phyloP scores from a whole-genome alignment of 2,797 vertebrate species.

The Enteromius paludinosus region DNA sequence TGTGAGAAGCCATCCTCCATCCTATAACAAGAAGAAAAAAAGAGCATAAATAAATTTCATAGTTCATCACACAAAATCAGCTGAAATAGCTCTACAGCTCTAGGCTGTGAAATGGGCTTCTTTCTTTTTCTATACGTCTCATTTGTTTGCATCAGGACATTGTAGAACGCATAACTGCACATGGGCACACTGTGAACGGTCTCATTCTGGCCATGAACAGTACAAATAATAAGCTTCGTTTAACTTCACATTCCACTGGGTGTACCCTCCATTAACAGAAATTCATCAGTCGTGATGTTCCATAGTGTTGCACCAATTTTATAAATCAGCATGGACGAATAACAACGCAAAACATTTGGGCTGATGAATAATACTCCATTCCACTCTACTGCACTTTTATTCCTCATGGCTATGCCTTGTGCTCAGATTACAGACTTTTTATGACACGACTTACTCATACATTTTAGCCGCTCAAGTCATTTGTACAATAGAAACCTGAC shows the following conservation, averaged over 20 bases:
- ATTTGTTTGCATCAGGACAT: neutral
- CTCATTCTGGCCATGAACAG: neutral
- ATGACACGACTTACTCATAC: neutral
- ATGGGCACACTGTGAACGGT: neutral
- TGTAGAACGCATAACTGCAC: neutral
- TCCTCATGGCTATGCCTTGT: neutral
- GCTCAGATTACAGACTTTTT: conserved; percentile 11
- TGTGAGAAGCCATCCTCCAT: conserved; percentile 27
- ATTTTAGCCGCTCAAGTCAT: neutral
- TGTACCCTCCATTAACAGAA: neutral
- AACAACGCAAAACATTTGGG: neutral
- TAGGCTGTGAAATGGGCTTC: neutral
- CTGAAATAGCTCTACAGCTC: neutral
- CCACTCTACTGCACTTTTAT: neutral
- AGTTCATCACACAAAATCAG: conserved; percentile 5
- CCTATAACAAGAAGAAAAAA: conserved; percentile 21
- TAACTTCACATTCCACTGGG: neutral
- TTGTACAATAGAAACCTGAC: neutral
- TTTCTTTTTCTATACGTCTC: too few species aligned
- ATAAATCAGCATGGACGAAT: neutral
- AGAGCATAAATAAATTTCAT: neutral
- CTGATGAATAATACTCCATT: conserved; percentile 22
- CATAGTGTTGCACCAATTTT: neutral
- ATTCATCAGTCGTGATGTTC: neutral
- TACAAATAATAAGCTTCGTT: neutral